A percentile compares a stretch with the other conserved stretches of the same genome.
Evolutionary conservation across 2,113 vertebrate species (phyloP).

Genomic region (Empidonax alnorum): DNA sequence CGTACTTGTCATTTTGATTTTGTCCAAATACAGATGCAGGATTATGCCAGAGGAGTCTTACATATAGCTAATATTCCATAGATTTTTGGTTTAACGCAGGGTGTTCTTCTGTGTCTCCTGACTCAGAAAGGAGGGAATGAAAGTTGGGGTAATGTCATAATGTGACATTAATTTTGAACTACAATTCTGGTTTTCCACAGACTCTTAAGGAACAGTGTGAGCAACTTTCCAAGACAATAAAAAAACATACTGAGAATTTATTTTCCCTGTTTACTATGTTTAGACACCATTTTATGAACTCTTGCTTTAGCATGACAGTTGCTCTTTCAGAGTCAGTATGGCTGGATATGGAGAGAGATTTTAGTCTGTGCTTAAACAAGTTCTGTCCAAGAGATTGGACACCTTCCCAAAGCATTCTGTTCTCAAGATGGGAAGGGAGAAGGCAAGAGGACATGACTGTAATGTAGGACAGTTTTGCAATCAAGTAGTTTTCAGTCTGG

Average conservation of each 20-base stretch:
- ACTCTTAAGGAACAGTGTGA: background rate
- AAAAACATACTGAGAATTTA: background rate
- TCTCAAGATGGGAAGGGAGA: background rate
- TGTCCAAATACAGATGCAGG: background rate
- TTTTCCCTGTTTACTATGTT: background rate
- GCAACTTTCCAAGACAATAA: background rate
- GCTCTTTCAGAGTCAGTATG: background rate
- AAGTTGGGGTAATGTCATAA: background rate
- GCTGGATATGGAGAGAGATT: background rate
- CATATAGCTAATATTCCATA: background rate
- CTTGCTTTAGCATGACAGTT: background rate
- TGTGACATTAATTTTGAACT: background rate
- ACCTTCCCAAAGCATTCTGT: background rate
- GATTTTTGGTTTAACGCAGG: background rate
- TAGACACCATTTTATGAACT: background rate
- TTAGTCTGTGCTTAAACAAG: background rate
- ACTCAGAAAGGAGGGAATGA: slow-evolving; percentile 12
- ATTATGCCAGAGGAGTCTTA: background rate
- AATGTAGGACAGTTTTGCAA: background rate
- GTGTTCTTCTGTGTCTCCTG: background rate
- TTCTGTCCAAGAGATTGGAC: background rate
- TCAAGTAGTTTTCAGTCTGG: background rate
- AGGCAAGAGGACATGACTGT: background rate
- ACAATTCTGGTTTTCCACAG: background rate
- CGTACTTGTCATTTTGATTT: background rate